phyloP scores from a whole-genome alignment of 2,888 invertebrate species.

The Cremastobaeus sp. region DNA sequence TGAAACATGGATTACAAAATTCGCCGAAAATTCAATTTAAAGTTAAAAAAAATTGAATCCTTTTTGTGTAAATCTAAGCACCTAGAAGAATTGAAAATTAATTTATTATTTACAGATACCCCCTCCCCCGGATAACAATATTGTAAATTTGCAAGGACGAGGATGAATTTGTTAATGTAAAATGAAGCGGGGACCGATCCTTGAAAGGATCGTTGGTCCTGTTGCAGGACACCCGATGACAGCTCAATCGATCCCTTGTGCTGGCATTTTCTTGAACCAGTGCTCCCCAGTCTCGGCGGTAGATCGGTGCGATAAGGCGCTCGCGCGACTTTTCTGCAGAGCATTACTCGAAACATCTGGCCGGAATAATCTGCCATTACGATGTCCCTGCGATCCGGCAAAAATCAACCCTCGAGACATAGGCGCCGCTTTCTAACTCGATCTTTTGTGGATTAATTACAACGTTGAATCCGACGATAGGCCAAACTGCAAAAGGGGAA shows the following conservation, averaged over 20 bases:
- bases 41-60: too few relatives aligned
- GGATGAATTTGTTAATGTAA: too few relatives aligned
- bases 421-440: constrained; percentile 54
- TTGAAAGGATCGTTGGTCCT: constrained; percentile 25
- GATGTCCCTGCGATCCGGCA: constrained; percentile 39
- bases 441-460: constrained; percentile 59
- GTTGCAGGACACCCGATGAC: constrained; percentile 47
- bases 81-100: too few relatives aligned
- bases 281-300: constrained; percentile 22
- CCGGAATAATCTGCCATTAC: constrained; percentile 53
- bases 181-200: too few relatives aligned
- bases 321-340: constrained; percentile 50
- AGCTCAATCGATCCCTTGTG: constrained; percentile 52
- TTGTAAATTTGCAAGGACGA: too few relatives aligned
- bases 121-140: too few relatives aligned
- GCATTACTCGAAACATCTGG: constrained; percentile 56
- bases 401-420: constrained; percentile 42
- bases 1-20: too few relatives aligned
- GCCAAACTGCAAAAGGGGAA: constrained; percentile 1
- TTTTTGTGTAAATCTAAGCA: too few relatives aligned
- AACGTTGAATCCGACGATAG: constrained; percentile 32
- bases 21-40: too few relatives aligned
- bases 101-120: too few relatives aligned
- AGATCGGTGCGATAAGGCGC: constrained; percentile 54
- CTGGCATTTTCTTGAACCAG: constrained; percentile 13